Percentiles rank a stretch among this genome's conserved stretches.
These are phyloP conservation scores for Agrochola macilenta DNA, from an alignment of 2,888 invertebrate genomes.

Conservation along the genomic window DNA sequence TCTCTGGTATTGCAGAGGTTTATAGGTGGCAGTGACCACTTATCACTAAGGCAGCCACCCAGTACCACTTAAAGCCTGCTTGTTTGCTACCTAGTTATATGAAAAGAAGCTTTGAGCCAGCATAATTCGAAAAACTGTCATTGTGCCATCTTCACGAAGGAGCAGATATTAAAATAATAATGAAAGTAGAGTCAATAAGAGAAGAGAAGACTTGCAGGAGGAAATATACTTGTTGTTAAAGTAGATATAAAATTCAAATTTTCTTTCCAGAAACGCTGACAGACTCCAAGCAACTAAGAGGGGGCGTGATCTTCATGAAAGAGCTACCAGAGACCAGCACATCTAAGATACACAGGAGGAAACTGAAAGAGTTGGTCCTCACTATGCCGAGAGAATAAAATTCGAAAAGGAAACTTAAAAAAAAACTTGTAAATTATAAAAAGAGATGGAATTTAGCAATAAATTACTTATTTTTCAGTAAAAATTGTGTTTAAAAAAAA, in stretches of 20 bases:
- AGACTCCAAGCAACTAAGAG: slow-evolving; percentile 68
- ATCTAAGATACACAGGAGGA: slow-evolving; percentile 70
- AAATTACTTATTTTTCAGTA: too few species aligned
- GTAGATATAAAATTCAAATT: background rate
- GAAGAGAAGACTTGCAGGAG: background rate
- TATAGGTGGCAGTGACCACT: background rate
- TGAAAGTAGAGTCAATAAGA: too few species aligned
- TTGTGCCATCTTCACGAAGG: background rate
- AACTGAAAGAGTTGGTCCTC: slow-evolving; percentile 61
- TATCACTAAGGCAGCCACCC: background rate
- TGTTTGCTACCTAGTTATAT: background rate
- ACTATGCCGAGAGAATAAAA: slow-evolving; percentile 69
- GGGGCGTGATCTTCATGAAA: slow-evolving; percentile 67
- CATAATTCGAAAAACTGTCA: background rate
- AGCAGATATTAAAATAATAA: too few species aligned
- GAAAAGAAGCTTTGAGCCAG: too few species aligned
- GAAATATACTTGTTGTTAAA: too few species aligned
- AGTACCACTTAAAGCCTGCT: background rate
- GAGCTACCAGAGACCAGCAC: slow-evolving; percentile 70
- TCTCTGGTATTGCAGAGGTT: background rate
- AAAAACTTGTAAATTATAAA: background rate
- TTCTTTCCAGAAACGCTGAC: slow-evolving; percentile 61
- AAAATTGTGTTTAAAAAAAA: too few species aligned
- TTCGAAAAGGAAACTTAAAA: background rate
- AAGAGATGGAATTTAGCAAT: too few species aligned